Base-by-base conservation (phyloP, 2,888 invertebrate species). In the Drosophila nr. medialis region DNA sequence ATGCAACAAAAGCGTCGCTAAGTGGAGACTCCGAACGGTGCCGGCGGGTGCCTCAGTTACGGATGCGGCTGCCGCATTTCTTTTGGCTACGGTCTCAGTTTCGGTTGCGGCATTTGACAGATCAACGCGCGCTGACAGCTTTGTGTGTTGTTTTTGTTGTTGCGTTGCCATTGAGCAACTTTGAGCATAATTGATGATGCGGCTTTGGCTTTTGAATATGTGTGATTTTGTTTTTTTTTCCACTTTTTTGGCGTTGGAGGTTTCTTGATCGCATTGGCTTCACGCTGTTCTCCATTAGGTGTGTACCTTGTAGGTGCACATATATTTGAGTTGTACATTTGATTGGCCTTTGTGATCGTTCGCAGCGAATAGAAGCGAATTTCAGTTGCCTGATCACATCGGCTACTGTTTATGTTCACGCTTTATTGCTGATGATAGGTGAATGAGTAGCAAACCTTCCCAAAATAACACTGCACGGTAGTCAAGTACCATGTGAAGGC, bases 111-210 rank as follows among this genome's bases (percentile, higher is more conserved):
- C 81, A 77, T 89, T 89, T 90, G 90, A 90, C 90, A 88, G 89
- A 83, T 89, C 84, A 87, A 80, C 88, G 83, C 74, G 83, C 81
- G 90, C 87, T 90, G 90, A 89, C 90, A 90, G 90, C 89, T 89
- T 86, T 80, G 72, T 74, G 59, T 64, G 54, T 38, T 60, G 53
- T 54, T 61, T 49, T 61, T 65, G 74, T 65, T 73, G 60, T 49
- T 54, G 59, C 59, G 55, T 61, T 82, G 76, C 77, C 79, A 75
- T 82, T 87, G 78, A 85, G 81, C 79, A 89, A 78, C 79, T 77
- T 77, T 81, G 77, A 86, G 78, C 87, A 82, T 90, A 85, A 90
- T 90, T 91, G 89, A 91, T 91, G 91, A 89, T 90, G 80, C 79
- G 83, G 83, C 83, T 78, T 81, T 77, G 77, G 84, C 86, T 83